phyloP scores from a whole-genome alignment of 2,888 invertebrate species.

The Bimastos eiseni region DNA sequence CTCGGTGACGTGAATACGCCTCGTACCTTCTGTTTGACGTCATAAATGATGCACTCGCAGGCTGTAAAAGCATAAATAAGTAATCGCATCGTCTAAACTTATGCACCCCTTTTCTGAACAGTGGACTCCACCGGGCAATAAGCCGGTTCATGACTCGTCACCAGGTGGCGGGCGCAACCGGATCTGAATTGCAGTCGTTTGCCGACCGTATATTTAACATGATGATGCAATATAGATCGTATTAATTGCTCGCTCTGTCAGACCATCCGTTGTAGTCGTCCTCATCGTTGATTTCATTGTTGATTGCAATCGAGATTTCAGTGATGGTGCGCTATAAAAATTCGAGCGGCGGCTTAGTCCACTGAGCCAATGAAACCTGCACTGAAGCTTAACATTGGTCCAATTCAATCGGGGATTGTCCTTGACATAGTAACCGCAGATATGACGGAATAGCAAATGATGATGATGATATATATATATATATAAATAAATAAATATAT shows the following conservation, averaged over 20 bases:
- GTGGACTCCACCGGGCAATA: not conserved
- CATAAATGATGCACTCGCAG: conserved; percentile 75
- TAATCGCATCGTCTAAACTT: not conserved
- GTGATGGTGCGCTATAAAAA: not conserved
- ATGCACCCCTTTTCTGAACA: not conserved
- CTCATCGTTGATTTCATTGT: not conserved
- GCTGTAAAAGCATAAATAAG: conserved; percentile 65
- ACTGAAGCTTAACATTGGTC: not conserved
- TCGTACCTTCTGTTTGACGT: conserved; percentile 56
- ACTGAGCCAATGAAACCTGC: not conserved
- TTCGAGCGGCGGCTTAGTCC: not conserved
- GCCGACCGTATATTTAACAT: not conserved
- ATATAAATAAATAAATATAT: not conserved
- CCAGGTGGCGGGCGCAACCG: not conserved
- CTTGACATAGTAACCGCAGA: not conserved
- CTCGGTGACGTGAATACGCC: conserved; percentile 83
- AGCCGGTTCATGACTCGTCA: not conserved
- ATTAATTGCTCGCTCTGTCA: not conserved
- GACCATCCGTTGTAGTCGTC: not conserved
- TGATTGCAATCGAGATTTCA: not conserved
- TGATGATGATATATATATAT: no score
- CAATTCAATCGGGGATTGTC: not conserved
- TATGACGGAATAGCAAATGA: not conserved
- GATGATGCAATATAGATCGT: not conserved
- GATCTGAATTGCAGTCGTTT: not conserved